Base-by-base conservation (phyloP, 2,113 vertebrate genomes). In the Percopsis transmontana region DNA sequence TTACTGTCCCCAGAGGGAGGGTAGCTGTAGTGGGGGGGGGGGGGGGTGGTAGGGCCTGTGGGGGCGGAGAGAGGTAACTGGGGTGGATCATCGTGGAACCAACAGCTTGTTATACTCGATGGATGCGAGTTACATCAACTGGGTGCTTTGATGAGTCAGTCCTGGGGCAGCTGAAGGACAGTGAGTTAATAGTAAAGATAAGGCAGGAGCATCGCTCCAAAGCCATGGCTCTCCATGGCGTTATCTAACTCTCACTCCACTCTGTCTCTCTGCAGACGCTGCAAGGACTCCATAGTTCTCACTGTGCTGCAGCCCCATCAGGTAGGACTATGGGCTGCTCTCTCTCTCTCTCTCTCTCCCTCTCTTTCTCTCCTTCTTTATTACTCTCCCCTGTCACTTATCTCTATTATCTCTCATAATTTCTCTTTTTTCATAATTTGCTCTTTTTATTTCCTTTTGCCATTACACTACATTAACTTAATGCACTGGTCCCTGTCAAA, bases 261-360 rank as follows among this genome's bases (percentile, higher is more conserved):
- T 85, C 72, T 89, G 67, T 93, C 77, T 92, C 74, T 89, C 80
- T 91, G 65, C 80, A 98, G 96, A 93, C 93, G 87, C 77, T 94
- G 96, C 90, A 94, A 96, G 90, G 95, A 99, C 79, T 95, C 93
- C 74, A 92, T 98, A 85, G 84, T 96, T 91, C 93, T 98, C 90
- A 97, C 95, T 56, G 96, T 98, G 89, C 93, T 97, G 82, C 96
- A 98, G 87, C 93, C 95, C 76, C 94, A 98, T 88, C 96, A 98
- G 95, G 96, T 97, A 90, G 93, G 92, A 73, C 57, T 84, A 76
- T 70, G 71, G 67, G 56, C 18, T 63, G 39, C 60, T 64, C 47
- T 7, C 62, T 72, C 65, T 58, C 75, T 82, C 39, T 60, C 38
- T 33, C 79, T 72, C 82, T 58, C 57, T 38, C 19, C 19, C 16